These are phyloP conservation scores for Trichacis sp. DNA, from an alignment of 2,888 invertebrate genomes.

Conservation along the genomic window DNA sequence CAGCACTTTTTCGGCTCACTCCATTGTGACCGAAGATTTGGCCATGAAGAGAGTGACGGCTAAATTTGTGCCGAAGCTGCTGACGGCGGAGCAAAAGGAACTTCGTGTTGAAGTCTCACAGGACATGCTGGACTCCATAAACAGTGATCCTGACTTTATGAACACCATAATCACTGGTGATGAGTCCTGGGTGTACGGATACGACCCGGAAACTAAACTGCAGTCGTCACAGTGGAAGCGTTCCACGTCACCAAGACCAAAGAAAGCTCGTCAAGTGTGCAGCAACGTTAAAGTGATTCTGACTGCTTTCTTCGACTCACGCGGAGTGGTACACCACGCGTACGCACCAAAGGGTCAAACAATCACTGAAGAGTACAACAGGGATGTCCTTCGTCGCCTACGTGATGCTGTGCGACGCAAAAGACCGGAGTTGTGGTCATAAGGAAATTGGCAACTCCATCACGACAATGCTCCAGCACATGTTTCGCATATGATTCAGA, in stretches of 20 bases:
- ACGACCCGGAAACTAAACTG: constrained; percentile 34
- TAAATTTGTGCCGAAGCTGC: constrained; percentile 39
- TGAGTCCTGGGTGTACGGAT: constrained; percentile 43
- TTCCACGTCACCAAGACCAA: too few relatives aligned
- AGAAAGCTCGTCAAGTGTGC: too few relatives aligned
- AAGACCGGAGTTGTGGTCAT: not conserved
- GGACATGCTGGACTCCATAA: constrained; percentile 17
- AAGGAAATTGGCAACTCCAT: too few relatives aligned
- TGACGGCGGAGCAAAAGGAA: constrained; percentile 29
- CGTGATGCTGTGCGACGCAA: not conserved
- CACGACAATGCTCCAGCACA: too few relatives aligned
- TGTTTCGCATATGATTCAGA: too few relatives aligned
- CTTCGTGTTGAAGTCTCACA: constrained; percentile 22
- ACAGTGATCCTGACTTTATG: constrained; percentile 11
- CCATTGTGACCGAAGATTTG: not conserved
- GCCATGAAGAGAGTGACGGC: constrained; percentile 25
- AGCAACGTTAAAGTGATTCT: not conserved
- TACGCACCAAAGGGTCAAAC: not conserved
- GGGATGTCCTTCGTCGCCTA: not conserved
- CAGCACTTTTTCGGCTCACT: too few relatives aligned
- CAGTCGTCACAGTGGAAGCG: too few relatives aligned
- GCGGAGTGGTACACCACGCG: not conserved
- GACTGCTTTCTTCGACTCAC: not conserved
- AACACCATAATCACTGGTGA: constrained; percentile 42
- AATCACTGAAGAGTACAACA: not conserved